Conservation (phyloP, 2,113 vertebrate genomes). For the Ceuthmochares aereus region DNA sequence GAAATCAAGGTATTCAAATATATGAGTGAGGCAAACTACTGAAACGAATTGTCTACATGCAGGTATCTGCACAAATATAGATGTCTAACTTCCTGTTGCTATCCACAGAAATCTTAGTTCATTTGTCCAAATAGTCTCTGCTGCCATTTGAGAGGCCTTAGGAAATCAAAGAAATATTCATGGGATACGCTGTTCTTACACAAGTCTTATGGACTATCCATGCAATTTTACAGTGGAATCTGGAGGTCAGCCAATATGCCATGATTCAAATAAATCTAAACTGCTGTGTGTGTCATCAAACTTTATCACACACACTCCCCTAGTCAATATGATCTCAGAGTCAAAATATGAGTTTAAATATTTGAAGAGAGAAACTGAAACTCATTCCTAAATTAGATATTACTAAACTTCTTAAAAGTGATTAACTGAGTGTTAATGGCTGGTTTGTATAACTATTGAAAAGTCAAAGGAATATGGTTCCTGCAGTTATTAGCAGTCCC, state of each 20-base stretch:
- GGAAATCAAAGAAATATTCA: no score
- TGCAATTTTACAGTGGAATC: background rate
- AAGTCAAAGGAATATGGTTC: background rate
- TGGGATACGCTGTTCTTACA: no score
- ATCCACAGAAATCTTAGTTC: background rate
- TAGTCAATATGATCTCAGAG: background rate
- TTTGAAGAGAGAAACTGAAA: background rate
- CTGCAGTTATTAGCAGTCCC: background rate
- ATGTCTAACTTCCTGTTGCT: background rate
- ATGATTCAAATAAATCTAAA: background rate
- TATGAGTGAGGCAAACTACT: background rate
- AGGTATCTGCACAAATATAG: background rate
- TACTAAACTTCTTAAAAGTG: background rate
- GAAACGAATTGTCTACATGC: background rate
- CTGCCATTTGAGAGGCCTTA: background rate
- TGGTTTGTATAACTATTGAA: background rate
- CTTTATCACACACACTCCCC: background rate
- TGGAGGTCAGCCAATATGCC: background rate
- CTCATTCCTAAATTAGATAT: background rate
- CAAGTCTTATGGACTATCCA: background rate
- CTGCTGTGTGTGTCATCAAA: background rate
- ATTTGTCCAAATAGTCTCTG: background rate
- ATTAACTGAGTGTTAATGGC: background rate
- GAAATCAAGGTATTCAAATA: background rate
- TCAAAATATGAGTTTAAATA: background rate